These are phyloP conservation scores for Laterallus jamaicensis DNA, from an alignment of 2,113 vertebrate species.

Conservation along the genomic window DNA sequence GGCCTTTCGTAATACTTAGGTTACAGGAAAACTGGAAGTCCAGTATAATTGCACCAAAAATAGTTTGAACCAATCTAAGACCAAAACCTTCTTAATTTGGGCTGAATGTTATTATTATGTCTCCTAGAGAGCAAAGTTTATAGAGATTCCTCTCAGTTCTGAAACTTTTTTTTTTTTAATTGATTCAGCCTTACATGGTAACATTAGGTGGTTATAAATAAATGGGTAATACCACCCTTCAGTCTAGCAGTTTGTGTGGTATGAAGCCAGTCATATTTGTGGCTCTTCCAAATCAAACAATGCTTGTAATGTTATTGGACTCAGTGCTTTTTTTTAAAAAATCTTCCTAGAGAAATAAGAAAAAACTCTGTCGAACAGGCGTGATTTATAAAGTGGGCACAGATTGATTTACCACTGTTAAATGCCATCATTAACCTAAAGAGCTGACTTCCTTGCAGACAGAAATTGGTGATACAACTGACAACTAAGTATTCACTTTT, in stretches of 20 bases:
- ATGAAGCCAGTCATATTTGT: conserved; percentile 23
- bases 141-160: conserved; percentile 34
- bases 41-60: conserved; percentile 6
- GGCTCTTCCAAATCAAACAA: conserved; percentile 63
- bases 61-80: background rate
- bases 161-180: conserved; percentile 18
- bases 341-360: conserved; percentile 12
- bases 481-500: background rate
- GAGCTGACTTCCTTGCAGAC: background rate
- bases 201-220: conserved; percentile 50
- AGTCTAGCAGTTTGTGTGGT: conserved; percentile 33
- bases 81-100: background rate
- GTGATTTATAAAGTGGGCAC: background rate
- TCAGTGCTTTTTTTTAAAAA: background rate
- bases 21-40: background rate
- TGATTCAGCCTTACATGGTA: conserved; percentile 34
- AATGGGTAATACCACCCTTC: conserved; percentile 40
- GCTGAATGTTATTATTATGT: conserved; percentile 11
- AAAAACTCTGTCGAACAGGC: conserved; percentile 17
- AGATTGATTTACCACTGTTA: background rate
- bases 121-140: conserved; percentile 33
- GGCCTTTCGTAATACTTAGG: background rate
- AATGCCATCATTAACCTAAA: background rate
- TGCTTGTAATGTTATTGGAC: conserved; percentile 27
- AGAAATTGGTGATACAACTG: background rate